Evolutionary conservation across 2,797 vertebrate species (phyloP).

Genomic region (Epinephelus awoara): DNA sequence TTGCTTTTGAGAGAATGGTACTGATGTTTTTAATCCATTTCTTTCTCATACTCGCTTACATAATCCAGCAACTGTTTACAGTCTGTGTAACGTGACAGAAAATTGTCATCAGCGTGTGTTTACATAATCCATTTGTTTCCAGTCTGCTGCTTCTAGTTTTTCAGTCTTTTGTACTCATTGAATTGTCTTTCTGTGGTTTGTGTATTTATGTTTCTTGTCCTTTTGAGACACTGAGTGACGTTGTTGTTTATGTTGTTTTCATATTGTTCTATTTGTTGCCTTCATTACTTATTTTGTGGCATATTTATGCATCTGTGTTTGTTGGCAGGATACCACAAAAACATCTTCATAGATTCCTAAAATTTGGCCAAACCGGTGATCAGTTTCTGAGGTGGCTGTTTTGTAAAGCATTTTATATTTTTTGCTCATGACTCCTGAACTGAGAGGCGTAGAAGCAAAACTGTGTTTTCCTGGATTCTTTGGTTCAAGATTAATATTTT

Average conservation of each 20-base stretch:
- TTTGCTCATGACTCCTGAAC: slow-evolving; percentile 30
- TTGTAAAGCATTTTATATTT: slow-evolving; percentile 38
- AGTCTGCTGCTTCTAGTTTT: slow-evolving; percentile 4
- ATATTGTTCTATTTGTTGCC: neutral
- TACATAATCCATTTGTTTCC: slow-evolving; percentile 26
- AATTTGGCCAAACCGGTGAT: neutral
- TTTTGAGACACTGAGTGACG: neutral
- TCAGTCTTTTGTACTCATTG: neutral
- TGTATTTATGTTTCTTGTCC: neutral
- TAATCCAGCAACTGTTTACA: slow-evolving; percentile 22
- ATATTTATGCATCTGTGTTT: slow-evolving; percentile 1
- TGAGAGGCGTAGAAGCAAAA: slow-evolving; percentile 60
- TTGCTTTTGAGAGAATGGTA: neutral
- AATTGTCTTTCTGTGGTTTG: slow-evolving; percentile 9
- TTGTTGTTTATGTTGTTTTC: neutral
- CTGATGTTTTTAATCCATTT: slow-evolving; percentile 21
- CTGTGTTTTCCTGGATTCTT: slow-evolving; percentile 63
- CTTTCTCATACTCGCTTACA: neutral
- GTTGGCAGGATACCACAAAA: neutral
- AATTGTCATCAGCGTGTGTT: slow-evolving; percentile 29
- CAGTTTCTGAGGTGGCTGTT: slow-evolving; percentile 8
- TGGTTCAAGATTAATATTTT: slow-evolving; percentile 70
- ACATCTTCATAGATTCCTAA: neutral
- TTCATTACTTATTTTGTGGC: neutral
- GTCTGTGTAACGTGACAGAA: slow-evolving; percentile 13